Percentiles rank a stretch among this genome's conserved stretches.
These are phyloP conservation scores for Hemistola chrysoprasaria DNA, from an alignment of 2,888 invertebrate genomes.

Conservation along the genomic window DNA sequence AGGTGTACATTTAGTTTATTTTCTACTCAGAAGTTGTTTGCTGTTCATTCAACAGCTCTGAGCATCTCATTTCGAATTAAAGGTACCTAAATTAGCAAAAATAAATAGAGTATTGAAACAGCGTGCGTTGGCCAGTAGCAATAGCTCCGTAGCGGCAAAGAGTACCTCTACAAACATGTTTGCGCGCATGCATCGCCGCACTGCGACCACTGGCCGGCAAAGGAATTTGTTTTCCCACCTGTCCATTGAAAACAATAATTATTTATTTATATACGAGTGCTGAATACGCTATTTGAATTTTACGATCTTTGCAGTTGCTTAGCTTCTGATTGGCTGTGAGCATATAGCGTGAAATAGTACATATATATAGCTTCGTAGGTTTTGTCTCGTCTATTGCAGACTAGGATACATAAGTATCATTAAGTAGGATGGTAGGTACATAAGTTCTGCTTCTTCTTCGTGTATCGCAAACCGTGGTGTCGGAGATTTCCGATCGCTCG, in stretches of 20 bases:
- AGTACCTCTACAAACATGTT: conserved; percentile 41
- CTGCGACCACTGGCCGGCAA: conserved; percentile 16
- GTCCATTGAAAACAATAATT: conserved; percentile 29
- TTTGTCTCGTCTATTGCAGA: no score
- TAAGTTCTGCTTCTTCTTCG: no score
- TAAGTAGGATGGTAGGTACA: no score
- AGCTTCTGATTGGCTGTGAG: no score
- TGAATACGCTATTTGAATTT: conserved; percentile 15
- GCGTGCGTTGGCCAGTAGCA: conserved; percentile 11
- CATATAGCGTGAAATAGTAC: no score
- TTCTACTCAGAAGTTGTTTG: no score
- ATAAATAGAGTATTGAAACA: conserved; percentile 36
- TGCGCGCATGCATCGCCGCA: conserved; percentile 24
- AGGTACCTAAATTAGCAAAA: conserved; percentile 26
- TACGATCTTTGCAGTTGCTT: neutral
- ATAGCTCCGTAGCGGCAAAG: conserved; percentile 11
- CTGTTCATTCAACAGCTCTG: no score
- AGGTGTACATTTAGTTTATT: no score
- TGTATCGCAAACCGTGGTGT: no score
- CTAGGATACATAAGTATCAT: no score
- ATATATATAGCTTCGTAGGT: no score
- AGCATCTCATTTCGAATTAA: conserved; percentile 2
- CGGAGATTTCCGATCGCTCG: no score
- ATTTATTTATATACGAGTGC: conserved; percentile 26
- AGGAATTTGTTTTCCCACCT: conserved; percentile 32